Conservation (phyloP, 2,888 invertebrate genomes). For the Yponomeuta evonymella region DNA sequence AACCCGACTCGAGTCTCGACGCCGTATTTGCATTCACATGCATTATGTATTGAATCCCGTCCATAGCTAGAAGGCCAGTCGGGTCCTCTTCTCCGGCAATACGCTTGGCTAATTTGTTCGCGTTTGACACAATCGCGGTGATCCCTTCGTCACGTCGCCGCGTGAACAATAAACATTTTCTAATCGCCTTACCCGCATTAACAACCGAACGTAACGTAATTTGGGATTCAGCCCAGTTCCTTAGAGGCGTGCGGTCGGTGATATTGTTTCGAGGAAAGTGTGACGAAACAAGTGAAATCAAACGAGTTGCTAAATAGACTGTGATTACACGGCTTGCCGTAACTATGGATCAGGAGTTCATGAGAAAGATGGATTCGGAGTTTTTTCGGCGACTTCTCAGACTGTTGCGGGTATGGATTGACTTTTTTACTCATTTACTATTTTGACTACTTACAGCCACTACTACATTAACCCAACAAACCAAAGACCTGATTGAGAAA, state of each 20-base stretch:
- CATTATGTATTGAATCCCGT: conserved; percentile 30
- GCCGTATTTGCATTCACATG: conserved; percentile 54
- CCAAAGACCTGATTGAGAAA: too few relatives aligned
- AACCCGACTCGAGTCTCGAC: conserved; percentile 40
- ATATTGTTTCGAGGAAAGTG: conserved; percentile 45
- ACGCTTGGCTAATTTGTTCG: conserved; percentile 6
- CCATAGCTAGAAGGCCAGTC: neutral
- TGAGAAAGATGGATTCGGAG: conserved; percentile 41
- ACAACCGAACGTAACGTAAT: conserved; percentile 8
- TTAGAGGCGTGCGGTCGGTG: neutral
- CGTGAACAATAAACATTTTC: neutral
- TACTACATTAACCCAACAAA: too few relatives aligned
- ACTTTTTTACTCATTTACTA: neutral
- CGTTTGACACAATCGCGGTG: conserved; percentile 9
- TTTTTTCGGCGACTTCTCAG: conserved; percentile 42
- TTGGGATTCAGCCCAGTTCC: conserved; percentile 29
- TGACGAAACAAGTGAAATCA: conserved; percentile 46
- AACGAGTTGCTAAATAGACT: conserved; percentile 29
- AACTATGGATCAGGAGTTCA: conserved; percentile 34
- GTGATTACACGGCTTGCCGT: conserved; percentile 22
- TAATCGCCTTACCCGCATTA: neutral
- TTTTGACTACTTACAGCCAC: neutral
- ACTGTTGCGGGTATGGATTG: conserved; percentile 44
- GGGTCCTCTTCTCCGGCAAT: conserved; percentile 3
- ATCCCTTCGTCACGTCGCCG: neutral